phyloP scores from a whole-genome alignment of 2,888 invertebrate genomes.

The Cryptus viduatorius region DNA sequence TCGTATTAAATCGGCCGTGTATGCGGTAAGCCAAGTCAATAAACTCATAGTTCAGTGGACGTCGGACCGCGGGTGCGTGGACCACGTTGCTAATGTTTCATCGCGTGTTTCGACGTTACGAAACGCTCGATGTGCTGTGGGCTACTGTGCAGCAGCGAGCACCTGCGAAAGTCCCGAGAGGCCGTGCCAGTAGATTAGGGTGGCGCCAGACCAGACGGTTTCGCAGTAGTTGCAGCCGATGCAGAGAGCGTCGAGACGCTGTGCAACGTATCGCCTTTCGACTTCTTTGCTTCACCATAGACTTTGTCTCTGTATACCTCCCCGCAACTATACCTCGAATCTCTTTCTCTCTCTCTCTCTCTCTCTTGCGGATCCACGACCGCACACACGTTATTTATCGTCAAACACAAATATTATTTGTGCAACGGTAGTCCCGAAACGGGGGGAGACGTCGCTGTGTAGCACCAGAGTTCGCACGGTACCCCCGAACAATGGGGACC shows the following conservation, averaged over 20 bases:
- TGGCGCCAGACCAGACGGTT: conserved; percentile 71
- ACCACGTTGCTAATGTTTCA: conserved; percentile 37
- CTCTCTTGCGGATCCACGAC: background rate
- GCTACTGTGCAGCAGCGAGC: conserved; percentile 8
- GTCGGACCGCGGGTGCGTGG: background rate
- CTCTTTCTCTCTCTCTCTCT: background rate
- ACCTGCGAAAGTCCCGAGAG: conserved; percentile 55
- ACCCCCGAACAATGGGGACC: conserved; percentile 75
- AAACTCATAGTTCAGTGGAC: conserved; percentile 49
- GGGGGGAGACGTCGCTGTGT: conserved; percentile 56
- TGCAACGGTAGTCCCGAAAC: conserved; percentile 59
- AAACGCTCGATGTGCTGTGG: conserved; percentile 26
- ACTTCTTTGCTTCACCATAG: background rate
- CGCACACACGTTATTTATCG: conserved; percentile 72
- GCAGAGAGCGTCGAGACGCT: conserved; percentile 23
- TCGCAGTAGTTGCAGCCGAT: conserved; percentile 41
- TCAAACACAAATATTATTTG: conserved; percentile 76
- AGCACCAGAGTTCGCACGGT: conserved; percentile 75
- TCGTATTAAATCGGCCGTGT: conserved; percentile 21
- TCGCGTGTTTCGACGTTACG: conserved; percentile 32
- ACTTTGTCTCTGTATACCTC: background rate
- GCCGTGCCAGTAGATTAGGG: conserved; percentile 63
- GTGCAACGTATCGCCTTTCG: conserved; percentile 12
- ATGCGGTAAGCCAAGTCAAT: conserved; percentile 45
- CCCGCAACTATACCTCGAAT: background rate